Conservation (phyloP, 1,140 invertebrate genomes). For the Acarapis woodi region DNA sequence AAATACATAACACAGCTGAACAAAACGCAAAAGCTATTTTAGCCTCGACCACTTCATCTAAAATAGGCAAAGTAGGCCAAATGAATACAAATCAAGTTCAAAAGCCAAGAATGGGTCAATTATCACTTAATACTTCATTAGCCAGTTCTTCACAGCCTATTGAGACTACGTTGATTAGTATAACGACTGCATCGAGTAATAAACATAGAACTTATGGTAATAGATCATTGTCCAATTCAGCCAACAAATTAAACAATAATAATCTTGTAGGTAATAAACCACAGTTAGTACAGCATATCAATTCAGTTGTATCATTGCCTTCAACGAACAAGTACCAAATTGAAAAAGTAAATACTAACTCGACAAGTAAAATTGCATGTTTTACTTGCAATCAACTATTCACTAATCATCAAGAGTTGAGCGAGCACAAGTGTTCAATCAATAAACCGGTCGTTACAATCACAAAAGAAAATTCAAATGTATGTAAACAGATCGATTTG, state of each 20-base stretch:
- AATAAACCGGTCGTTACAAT: not conserved
- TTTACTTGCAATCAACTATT: conserved; percentile 3
- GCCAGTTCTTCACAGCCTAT: too few species aligned
- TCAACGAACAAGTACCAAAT: too few species aligned
- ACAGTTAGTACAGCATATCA: too few species aligned
- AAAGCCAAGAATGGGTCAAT: not conserved
- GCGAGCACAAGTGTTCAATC: conserved; percentile 1
- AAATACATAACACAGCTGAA: conserved; percentile 10
- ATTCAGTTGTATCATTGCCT: too few species aligned
- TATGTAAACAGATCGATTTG: too few species aligned
- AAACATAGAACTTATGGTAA: too few species aligned
- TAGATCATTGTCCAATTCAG: too few species aligned
- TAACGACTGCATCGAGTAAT: not conserved
- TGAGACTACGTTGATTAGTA: not conserved
- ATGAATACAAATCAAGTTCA: not conserved
- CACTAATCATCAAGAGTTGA: conserved; percentile 1
- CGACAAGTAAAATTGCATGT: too few species aligned
- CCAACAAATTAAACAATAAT: too few species aligned
- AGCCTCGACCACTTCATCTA: not conserved
- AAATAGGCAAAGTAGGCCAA: not conserved
- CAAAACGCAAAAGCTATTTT: conserved; percentile 4
- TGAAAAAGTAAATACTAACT: too few species aligned
- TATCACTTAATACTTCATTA: too few species aligned
- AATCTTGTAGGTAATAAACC: too few species aligned
- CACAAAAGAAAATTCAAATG: not conserved